These are phyloP conservation scores for Dendropsophus ebraccatus DNA, from an alignment of 2,113 vertebrate species.

Conservation along the genomic window DNA sequence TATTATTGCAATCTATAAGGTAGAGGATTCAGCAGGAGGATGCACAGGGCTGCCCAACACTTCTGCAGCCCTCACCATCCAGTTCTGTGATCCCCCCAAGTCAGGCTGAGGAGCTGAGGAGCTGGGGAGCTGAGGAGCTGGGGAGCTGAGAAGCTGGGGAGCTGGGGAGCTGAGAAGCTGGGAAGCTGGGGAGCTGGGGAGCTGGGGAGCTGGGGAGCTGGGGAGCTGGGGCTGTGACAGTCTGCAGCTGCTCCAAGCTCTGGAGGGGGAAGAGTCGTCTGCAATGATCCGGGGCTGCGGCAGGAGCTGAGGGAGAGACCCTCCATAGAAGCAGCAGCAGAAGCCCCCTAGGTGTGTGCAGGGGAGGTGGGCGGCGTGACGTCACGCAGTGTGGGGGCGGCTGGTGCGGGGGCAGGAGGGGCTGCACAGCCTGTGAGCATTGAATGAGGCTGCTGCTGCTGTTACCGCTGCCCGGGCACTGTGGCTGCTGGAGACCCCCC, in stretches of 20 bases:
- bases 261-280: neutral
- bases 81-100: neutral
- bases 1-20: no score
- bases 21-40: no score
- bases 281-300: conserved; percentile 22
- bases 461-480: conserved; percentile 7
- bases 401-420: conserved; percentile 50
- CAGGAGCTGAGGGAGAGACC: conserved; percentile 21
- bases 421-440: conserved; percentile 49
- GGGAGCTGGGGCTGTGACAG: neutral
- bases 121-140: no score
- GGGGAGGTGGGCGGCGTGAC: conserved; percentile 35
- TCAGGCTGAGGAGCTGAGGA: neutral
- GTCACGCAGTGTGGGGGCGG: conserved; percentile 50
- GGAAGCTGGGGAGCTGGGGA: no score
- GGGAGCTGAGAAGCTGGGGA: no score
- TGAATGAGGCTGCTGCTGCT: conserved; percentile 45
- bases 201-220: no score
- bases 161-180: no score
- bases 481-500: conserved; percentile 12
- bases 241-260: neutral
- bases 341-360: conserved; percentile 42
- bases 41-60: no score
- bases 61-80: no score
- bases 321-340: neutral